These are phyloP conservation scores for Cephus cinctus DNA, from an alignment of 1,140 invertebrate species.

Conservation along the genomic window DNA sequence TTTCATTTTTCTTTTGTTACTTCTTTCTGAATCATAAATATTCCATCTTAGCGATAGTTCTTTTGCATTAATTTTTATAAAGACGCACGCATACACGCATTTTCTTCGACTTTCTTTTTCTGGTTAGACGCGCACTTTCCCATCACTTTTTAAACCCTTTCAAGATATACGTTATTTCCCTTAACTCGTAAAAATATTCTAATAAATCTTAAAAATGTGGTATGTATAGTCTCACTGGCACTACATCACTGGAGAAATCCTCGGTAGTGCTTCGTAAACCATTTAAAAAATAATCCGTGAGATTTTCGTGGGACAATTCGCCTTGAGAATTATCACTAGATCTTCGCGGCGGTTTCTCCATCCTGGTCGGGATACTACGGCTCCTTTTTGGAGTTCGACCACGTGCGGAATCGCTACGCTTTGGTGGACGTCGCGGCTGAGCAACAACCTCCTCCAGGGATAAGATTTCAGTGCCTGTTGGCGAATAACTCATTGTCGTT, in stretches of 20 bases:
- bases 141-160: no score
- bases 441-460: constrained; percentile 38
- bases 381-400: constrained; percentile 14
- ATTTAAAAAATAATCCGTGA: no score
- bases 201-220: constrained; percentile 39
- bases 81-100: background rate
- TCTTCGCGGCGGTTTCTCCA: constrained; percentile 37
- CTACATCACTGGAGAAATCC: constrained; percentile 25
- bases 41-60: no score
- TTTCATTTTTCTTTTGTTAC: constrained; percentile 20
- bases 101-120: constrained; percentile 11
- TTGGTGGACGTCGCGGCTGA: background rate
- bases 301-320: constrained; percentile 19
- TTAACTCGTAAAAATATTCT: constrained; percentile 33
- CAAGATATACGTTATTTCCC: no score
- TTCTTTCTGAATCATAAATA: constrained; percentile 10
- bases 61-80: no score
- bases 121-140: no score
- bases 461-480: constrained; percentile 39
- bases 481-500: constrained; percentile 43
- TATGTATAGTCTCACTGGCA: constrained; percentile 41
- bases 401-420: background rate
- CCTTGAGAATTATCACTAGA: constrained; percentile 35
- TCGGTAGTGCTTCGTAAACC: constrained; percentile 24
- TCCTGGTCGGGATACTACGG: constrained; percentile 28